phyloP scores from a whole-genome alignment of 2,113 vertebrate genomes.

The Pachyramphus minor region DNA sequence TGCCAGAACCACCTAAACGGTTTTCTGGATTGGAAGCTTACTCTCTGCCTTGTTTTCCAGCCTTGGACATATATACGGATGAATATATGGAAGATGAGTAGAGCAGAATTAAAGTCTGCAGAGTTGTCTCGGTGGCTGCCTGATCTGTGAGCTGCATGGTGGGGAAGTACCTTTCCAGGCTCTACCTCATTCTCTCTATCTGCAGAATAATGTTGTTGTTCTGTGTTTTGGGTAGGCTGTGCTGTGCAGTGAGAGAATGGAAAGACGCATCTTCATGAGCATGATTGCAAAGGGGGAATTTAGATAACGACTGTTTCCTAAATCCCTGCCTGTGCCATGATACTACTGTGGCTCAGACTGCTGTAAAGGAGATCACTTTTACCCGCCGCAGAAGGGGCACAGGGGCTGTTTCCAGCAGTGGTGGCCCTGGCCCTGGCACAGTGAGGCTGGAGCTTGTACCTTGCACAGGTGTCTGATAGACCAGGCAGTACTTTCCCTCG shows the following conservation, averaged over 20 bases:
- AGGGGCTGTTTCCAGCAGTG: not conserved
- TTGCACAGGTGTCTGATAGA: slow-evolving; percentile 92
- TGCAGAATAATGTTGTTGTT: not conserved
- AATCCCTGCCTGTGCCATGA: accelerated
- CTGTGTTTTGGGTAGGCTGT: not conserved
- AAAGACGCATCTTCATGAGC: not conserved
- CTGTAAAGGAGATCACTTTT: accelerated
- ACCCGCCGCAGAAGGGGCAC: accelerated
- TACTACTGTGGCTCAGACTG: not conserved
- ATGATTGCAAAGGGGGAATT: not conserved
- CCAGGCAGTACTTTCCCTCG: slow-evolving; percentile 70
- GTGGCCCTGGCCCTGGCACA: not conserved
- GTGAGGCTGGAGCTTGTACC: slow-evolving; percentile 59
- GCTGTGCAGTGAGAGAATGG: not conserved
- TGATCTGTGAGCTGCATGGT: accelerated
- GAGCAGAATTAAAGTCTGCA: not conserved
- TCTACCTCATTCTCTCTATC: not conserved
- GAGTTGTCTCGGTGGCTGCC: not conserved
- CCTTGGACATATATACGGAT: not conserved
- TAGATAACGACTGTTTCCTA: not conserved
- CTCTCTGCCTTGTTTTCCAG: not conserved
- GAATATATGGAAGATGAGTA: not conserved
- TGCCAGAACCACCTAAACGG: not conserved
- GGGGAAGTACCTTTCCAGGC: not conserved
- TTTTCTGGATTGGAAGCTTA: not conserved